phyloP scores from a whole-genome alignment of 2,113 vertebrate genomes.

The Rattus norvegicus region DNA sequence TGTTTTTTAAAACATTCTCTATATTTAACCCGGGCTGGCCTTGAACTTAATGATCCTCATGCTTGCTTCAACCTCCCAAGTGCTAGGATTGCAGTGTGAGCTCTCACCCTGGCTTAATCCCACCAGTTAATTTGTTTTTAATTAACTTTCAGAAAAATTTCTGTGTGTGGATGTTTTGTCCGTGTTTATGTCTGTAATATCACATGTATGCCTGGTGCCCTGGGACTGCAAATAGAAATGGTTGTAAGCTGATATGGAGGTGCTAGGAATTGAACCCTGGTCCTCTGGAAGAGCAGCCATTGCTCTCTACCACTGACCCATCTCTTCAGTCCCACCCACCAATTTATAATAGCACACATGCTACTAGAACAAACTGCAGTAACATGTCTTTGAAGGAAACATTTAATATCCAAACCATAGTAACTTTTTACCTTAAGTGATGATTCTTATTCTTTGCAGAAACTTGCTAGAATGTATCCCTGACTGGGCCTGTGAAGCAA shows the following conservation, averaged over 20 bases:
- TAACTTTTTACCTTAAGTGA: not conserved
- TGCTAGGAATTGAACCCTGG: not conserved
- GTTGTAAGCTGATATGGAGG: not conserved
- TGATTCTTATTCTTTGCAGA: slow-evolving; percentile 84
- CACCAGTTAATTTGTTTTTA: not conserved
- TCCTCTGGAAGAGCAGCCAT: not conserved
- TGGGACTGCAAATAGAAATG: not conserved
- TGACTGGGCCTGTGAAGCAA: slow-evolving; percentile 96
- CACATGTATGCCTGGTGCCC: not conserved
- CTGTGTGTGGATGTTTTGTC: not conserved
- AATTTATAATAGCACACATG: not conserved
- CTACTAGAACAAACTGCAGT: not conserved
- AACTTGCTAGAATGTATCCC: slow-evolving; percentile 94
- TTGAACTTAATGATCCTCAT: not conserved
- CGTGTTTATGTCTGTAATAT: not conserved
- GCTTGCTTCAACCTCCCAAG: not conserved
- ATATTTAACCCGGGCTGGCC: not conserved
- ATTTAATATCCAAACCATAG: not conserved
- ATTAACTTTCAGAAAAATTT: not conserved
- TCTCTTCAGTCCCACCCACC: not conserved
- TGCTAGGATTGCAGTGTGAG: not conserved
- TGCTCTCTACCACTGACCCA: not conserved
- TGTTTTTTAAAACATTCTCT: not conserved
- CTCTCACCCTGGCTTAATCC: not conserved
- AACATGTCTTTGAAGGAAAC: not conserved